phyloP scores from a whole-genome alignment of 2,888 invertebrate genomes.

The Oscheius myriophilus region DNA sequence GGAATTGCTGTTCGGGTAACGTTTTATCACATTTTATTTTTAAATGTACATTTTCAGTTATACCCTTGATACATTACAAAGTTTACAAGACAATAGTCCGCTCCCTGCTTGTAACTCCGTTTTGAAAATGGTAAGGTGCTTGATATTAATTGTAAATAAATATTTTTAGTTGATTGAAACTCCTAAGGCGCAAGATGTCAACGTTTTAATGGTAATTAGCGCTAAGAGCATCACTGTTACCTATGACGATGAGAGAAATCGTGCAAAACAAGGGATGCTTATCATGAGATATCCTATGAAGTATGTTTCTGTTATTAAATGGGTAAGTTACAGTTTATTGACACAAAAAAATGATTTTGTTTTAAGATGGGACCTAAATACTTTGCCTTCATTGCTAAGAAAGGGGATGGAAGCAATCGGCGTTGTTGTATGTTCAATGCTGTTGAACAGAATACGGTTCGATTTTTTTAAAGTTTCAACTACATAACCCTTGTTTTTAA shows the following conservation, averaged over 20 bases:
- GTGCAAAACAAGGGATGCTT: neutral
- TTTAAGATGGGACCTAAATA: neutral
- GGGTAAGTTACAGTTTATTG: neutral
- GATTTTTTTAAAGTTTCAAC: no score
- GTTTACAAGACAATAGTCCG: neutral
- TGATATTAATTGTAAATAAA: no score
- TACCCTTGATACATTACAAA: conserved; percentile 4
- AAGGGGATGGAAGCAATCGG: conserved; percentile 14
- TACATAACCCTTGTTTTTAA: no score
- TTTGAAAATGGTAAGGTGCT: conserved; percentile 15
- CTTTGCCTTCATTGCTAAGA: conserved; percentile 21
- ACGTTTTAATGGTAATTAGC: conserved; percentile 15
- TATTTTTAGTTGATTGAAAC: conserved; percentile 14
- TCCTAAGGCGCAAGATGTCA: conserved; percentile 1
- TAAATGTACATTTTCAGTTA: neutral
- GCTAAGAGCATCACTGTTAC: conserved; percentile 12
- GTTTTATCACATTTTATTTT: neutral
- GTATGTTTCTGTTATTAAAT: conserved; percentile 17
- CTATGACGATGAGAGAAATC: conserved; percentile 6
- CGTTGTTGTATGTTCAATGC: conserved; percentile 18
- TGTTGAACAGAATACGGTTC: neutral
- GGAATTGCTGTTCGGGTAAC: conserved; percentile 1
- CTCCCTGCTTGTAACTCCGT: conserved; percentile 7
- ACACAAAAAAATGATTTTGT: no score
- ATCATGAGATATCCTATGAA: conserved; percentile 23